Base-by-base conservation (phyloP, 2,888 invertebrate genomes). In the Malacosoma neustria region DNA sequence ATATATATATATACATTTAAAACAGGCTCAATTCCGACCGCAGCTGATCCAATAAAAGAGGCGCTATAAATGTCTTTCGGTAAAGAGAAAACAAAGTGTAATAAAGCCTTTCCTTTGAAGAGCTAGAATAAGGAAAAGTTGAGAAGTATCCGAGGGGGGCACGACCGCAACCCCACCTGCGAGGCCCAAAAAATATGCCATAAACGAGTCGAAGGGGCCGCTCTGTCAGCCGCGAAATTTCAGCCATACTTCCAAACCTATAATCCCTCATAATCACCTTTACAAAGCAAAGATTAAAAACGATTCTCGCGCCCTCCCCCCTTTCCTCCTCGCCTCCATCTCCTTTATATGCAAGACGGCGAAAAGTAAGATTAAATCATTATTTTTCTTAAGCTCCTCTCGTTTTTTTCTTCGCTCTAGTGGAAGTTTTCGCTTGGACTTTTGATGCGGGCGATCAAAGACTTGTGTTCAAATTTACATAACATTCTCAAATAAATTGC, bases 221-320 rank as follows among this genome's bases (percentile, higher is more conserved):
- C 56, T 68, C 66, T 70, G 64, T 71, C 72, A 72, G 80, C 72
- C 77, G 66, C 71, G 72, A 82, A 82, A 82, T 77, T 84, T 81
- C 80, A 72, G 79, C 66, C 85, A 84, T 85, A 86, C 87, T 87
- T 86, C 67, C 82, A 79, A 86, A 87, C 87, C 86, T 84, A 85
- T 87, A 86, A 87, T 87, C 87, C 84, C 65, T 86, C 75, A 85
- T 87, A 87, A 87, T 87, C 87, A 87, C 86, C 86, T 87, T 87
- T 86, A 87, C 86, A 87, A 87, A 87, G 87, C 87, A 87, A 87
- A 87, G 87, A 87, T 87, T 87, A 87, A 86, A 87, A 87, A 77
- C 85, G 82, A 81, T 85, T 84, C 84, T 74, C 57, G 65, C 77
- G 67, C 79, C 73, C 72, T 66, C 67, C 62, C 63, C 66, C 56